phyloP scores from a whole-genome alignment of 2,888 invertebrate species.

The Acronicta aceris region DNA sequence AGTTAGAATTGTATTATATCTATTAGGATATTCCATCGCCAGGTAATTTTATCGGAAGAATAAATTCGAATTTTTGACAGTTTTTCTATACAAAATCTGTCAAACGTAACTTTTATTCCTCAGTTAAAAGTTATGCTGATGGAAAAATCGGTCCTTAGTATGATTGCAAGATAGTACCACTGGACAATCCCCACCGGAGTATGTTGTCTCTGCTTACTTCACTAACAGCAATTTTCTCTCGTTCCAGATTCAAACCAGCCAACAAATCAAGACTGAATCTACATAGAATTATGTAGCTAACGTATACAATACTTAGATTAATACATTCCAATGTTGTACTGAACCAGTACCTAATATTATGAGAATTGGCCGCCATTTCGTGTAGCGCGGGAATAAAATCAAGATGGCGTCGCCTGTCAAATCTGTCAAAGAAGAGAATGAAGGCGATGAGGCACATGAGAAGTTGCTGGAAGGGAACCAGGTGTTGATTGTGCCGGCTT shows the following conservation, averaged over 20 bases:
- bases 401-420: conserved; percentile 76
- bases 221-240: conserved; percentile 23
- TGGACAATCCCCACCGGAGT: no score
- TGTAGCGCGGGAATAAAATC: conserved; percentile 46
- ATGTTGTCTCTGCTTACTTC: neutral
- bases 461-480: conserved; percentile 72
- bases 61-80: no score
- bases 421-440: conserved; percentile 66
- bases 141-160: no score
- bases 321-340: conserved; percentile 51
- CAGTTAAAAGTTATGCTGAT: no score
- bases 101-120: no score
- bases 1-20: no score
- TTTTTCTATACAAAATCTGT: no score
- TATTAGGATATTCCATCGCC: no score
- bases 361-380: conserved; percentile 63
- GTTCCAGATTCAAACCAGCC: conserved; percentile 57
- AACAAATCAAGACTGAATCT: conserved; percentile 56
- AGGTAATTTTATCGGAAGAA: no score
- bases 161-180: no score
- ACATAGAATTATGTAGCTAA: conserved; percentile 57
- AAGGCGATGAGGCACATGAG: conserved; percentile 77
- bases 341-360: conserved; percentile 37
- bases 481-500: conserved; percentile 66
- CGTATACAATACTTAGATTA: conserved; percentile 46